Percentiles rank a stretch among this genome's conserved stretches.
Evolutionary conservation across 2,113 vertebrate genomes (phyloP).

Genomic region (Aplodontia rufa): DNA sequence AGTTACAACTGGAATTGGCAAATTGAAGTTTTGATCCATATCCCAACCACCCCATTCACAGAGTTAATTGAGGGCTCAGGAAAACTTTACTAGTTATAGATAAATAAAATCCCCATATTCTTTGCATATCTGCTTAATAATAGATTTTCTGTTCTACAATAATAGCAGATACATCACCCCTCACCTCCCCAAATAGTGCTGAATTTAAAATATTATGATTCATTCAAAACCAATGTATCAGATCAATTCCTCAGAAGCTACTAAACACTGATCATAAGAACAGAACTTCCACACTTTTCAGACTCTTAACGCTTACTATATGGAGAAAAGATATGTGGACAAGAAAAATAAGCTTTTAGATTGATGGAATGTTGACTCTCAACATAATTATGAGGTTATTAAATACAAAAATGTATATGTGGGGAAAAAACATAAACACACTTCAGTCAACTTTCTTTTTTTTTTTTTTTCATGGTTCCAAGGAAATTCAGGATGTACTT

Average conservation of each 20-base stretch:
- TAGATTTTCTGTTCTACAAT: neutral
- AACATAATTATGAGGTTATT: neutral
- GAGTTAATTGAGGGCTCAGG: neutral
- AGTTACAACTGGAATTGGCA: neutral
- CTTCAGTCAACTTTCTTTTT: neutral
- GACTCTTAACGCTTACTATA: neutral
- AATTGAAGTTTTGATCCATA: neutral
- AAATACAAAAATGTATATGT: neutral
- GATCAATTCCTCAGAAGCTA: neutral
- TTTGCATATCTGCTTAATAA: neutral
- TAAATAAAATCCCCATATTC: neutral
- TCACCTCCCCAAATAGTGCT: neutral
- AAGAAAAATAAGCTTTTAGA: neutral
- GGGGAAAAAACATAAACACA: neutral
- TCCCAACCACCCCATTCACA: neutral
- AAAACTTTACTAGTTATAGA: neutral
- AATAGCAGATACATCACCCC: neutral
- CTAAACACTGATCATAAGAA: neutral
- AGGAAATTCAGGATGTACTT: conserved; percentile 19
- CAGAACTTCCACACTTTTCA: neutral
- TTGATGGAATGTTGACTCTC: neutral
- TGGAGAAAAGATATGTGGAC: neutral
- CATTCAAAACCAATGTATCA: neutral
- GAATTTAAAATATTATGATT: neutral
- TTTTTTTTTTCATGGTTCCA: neutral